Evolutionary conservation across 2,113 vertebrate species (phyloP), one percentile per base, ranked within the genome.

Genomic region (Motacilla tschutschensis): DNA sequence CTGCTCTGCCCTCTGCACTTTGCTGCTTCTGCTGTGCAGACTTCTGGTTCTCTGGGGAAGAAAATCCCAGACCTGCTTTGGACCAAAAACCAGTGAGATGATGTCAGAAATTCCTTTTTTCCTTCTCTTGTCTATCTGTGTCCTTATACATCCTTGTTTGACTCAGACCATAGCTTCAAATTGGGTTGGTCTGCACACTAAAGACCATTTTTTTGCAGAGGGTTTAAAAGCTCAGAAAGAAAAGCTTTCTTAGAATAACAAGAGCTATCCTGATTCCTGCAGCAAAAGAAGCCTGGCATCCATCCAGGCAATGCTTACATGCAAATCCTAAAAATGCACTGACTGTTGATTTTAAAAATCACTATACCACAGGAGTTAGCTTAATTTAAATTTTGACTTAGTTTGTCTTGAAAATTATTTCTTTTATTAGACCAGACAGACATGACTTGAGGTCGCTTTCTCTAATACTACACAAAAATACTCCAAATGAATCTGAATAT

Each of bases 351-450:
- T 91, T 85, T 46, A 60, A 83, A 91, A 82, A 65, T 33, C 47
- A 72, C 44, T 66, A 63, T 74, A 51, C 18, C 43, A 65, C 28
- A 87, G 40, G 38, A 85, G 60, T 41, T 71, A 51, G 22, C 80
- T 71, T 82, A 91, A 88, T 80, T 84, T 89, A 87, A 92, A 33
- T 65, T 25, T 43, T 53, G 9, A 59, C 77, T 89, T 59, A 85
- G 43, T 75, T 82, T 72, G 44, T 67, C 54, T 69, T 64, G 14
- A 90, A 95, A 91, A 81, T 51, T 2, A 85, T 80, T 75, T 84
- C 41, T 93, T 38, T 93, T 12, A 25, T 89, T 79, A 87, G 83
- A 92, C 40, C 31, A 92, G 58, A 78, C 53, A 87, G 47, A 74
- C 54, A 43, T 43, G 54, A 59, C 31, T 83, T 46, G 48, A 67